A percentile compares a stretch with the other conserved stretches of the same genome.
Evolutionary conservation across 2,888 invertebrate genomes (phyloP).

Genomic region (Philereme transversata): DNA sequence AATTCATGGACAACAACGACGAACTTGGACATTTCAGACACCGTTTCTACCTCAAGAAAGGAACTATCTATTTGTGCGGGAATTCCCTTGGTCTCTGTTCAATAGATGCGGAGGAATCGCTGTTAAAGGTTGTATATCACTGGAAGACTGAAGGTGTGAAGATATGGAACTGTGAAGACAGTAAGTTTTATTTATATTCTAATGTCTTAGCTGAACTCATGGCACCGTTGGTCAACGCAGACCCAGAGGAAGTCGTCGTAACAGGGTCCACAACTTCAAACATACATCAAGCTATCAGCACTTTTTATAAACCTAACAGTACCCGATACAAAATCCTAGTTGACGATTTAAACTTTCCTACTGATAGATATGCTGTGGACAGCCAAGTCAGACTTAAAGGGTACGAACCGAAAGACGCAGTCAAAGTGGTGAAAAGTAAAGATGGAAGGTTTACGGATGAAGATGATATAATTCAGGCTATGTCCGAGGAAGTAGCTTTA

Average conservation of each 20-base stretch:
- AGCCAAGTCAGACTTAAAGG: constrained; percentile 69
- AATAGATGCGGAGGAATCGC: constrained; percentile 60
- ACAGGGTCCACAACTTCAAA: constrained; percentile 61
- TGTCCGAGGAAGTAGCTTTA: constrained; percentile 67
- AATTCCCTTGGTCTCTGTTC: constrained; percentile 71
- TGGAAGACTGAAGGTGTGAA: constrained; percentile 70
- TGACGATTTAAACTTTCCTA: constrained; percentile 70
- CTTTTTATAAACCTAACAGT: constrained; percentile 66
- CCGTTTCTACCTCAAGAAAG: constrained; percentile 62
- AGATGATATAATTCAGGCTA: constrained; percentile 63
- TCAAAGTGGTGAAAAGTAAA: constrained; percentile 62
- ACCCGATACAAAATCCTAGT: constrained; percentile 67
- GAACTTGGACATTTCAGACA: constrained; percentile 57
- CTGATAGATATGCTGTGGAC: constrained; percentile 71
- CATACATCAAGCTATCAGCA: constrained; percentile 68
- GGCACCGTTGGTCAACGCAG: constrained; percentile 65
- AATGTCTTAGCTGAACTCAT: constrained; percentile 56
- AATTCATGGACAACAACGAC: constrained; percentile 64
- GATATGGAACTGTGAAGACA: constrained; percentile 60
- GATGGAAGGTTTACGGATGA: constrained; percentile 57
- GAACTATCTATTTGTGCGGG: constrained; percentile 67
- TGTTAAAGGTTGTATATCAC: constrained; percentile 49
- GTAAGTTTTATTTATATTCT: constrained; percentile 65
- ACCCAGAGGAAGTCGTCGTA: constrained; percentile 60
- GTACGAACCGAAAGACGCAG: constrained; percentile 60